phyloP scores from a whole-genome alignment of 1,140 invertebrate species.

The Calosoma granatense region DNA sequence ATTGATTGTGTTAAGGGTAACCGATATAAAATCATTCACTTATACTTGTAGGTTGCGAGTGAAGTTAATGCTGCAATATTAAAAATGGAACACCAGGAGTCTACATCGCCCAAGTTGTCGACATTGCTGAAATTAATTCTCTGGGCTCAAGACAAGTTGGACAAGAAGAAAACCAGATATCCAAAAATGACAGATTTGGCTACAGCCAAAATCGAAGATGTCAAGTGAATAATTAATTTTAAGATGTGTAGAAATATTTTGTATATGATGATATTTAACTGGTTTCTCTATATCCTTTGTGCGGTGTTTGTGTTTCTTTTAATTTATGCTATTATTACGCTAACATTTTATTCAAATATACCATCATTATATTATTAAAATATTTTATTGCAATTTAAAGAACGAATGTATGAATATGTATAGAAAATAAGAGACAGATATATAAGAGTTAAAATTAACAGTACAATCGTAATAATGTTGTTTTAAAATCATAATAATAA shows the following conservation, averaged over 20 bases:
- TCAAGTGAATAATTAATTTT: conserved; percentile 46
- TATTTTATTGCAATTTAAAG: too few species aligned
- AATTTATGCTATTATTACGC: too few species aligned
- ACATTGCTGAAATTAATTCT: conserved; percentile 85
- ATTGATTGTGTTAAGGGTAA: too few species aligned
- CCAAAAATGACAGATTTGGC: conserved; percentile 86
- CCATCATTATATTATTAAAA: too few species aligned
- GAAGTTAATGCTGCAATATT: conserved; percentile 95
- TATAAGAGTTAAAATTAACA: too few species aligned
- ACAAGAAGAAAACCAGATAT: conserved; percentile 88
- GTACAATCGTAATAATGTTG: too few species aligned
- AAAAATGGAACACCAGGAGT: conserved; percentile 80
- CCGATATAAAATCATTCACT: conserved; percentile 13
- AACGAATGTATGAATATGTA: too few species aligned
- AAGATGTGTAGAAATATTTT: conserved; percentile 11
- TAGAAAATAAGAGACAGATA: too few species aligned
- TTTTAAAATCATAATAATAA: too few species aligned
- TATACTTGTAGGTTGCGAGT: conserved; percentile 73
- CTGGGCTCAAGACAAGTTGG: conserved; percentile 92
- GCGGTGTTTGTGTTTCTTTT: too few species aligned
- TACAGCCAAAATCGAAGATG: conserved; percentile 65
- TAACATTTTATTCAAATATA: too few species aligned
- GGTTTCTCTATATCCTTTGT: too few species aligned
- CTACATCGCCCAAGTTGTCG: conserved; percentile 80
- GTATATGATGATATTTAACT: background rate